Evolutionary conservation across 2,797 vertebrate genomes (phyloP).

Genomic region (Cercopithecus petaurista): DNA sequence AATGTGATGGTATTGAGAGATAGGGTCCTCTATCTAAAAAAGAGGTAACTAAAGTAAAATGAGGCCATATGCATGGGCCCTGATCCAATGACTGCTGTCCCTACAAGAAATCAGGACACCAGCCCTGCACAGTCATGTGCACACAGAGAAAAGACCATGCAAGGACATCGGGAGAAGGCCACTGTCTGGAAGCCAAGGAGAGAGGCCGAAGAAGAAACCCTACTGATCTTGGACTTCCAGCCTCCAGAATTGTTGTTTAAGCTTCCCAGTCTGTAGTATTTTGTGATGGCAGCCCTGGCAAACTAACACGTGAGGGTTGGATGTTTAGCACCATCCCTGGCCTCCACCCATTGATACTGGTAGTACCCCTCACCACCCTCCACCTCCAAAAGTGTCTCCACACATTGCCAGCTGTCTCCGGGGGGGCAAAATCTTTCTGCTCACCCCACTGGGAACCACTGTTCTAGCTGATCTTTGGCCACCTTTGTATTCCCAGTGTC

Average conservation of each 20-base stretch:
- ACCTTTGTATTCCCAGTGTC: neutral
- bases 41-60: no score
- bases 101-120: neutral
- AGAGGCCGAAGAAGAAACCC: neutral
- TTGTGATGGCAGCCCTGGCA: neutral
- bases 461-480: neutral
- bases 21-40: no score
- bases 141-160: neutral
- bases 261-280: neutral
- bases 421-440: neutral
- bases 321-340: neutral
- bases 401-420: neutral
- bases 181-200: neutral
- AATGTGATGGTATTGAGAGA: no score
- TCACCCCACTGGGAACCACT: neutral
- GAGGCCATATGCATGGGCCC: no score
- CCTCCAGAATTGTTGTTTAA: neutral
- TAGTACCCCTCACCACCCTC: neutral
- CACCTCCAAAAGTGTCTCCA: neutral
- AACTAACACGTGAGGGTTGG: neutral
- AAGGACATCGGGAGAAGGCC: neutral
- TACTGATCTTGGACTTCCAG: neutral
- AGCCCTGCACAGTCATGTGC: neutral
- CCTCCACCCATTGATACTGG: neutral
- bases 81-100: neutral